Evolutionary conservation across 2,888 invertebrate species (phyloP).

Genomic region (Parnassius orleans): DNA sequence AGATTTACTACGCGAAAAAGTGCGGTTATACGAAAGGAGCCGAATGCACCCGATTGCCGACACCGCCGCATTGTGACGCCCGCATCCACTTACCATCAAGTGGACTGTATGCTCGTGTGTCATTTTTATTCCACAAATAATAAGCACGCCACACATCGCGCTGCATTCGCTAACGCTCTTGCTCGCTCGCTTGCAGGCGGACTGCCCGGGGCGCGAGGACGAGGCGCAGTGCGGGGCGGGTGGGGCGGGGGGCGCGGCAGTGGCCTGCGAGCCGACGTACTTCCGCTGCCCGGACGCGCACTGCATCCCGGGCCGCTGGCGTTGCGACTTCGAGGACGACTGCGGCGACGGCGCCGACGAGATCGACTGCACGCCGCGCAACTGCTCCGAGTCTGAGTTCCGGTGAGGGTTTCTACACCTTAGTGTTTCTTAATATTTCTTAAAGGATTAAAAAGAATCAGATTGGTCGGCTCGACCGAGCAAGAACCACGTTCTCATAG

Average conservation of each 20-base stretch:
- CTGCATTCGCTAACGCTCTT: slow-evolving; percentile 45
- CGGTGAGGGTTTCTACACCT: slow-evolving; percentile 46
- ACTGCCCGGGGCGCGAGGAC: slow-evolving; percentile 82
- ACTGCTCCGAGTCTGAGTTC: slow-evolving; percentile 88
- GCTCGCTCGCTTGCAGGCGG: slow-evolving; percentile 78
- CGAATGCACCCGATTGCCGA: too few species aligned
- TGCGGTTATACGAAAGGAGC: too few species aligned
- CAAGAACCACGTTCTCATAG: too few species aligned
- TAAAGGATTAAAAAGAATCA: too few species aligned
- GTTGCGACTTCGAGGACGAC: slow-evolving; percentile 87
- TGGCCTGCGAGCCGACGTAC: slow-evolving; percentile 89
- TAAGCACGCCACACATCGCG: slow-evolving; percentile 41
- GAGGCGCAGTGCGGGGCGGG: slow-evolving; percentile 43
- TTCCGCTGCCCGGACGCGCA: slow-evolving; percentile 86
- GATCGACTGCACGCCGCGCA: slow-evolving; percentile 83
- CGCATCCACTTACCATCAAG: too few species aligned
- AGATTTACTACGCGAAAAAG: too few species aligned
- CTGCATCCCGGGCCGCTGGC: slow-evolving; percentile 88
- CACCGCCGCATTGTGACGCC: too few species aligned
- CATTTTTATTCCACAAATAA: too few species aligned
- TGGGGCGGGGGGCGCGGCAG: slow-evolving; percentile 76
- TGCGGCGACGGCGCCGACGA: slow-evolving; percentile 92
- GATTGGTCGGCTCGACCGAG: too few species aligned
- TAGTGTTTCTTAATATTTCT: too few species aligned
- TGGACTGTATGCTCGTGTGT: too few species aligned